Base-by-base conservation (phyloP, 2,888 invertebrate genomes). In the Noctua janthe region DNA sequence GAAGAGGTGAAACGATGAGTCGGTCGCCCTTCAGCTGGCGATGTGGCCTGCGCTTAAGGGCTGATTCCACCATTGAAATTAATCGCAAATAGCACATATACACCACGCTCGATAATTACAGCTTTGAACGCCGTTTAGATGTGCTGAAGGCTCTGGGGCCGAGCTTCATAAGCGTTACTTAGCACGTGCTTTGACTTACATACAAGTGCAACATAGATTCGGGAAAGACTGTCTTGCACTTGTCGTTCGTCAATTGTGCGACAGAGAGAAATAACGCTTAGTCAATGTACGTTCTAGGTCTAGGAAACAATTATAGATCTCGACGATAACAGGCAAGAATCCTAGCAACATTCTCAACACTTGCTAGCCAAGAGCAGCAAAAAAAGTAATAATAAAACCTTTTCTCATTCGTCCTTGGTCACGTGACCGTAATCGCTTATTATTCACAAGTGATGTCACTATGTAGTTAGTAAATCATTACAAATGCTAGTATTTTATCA, bases 401-500 rank as follows among this genome's bases (percentile, higher is more conserved):
- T 39, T 23, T 75, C 15, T 39, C 13, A 62, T 49, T 20, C 62
- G 77, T 15, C 20, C 49, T 62, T 76, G 76, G 3, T 29, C n/a
- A 51, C 62, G 29, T 73, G 75, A 75, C 39, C 20, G 51, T 51
- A 75, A 11, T 39, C 17, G 8, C 8, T 39, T 51, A 20, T 15
- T n/a, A 71, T 51, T 54, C n/a, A 75, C 51, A 6, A 8, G 15
- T 75, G 74, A 75, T 6, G 74, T 75, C 74, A 39, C 5, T 51
- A 6, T 39, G 39, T 29, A 51, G 51, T 74, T 62, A 62, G 54
- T 49, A 64, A 64, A 51, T 39, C 20, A 75, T 71, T 71, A 10
- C 11, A 43, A 43, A 59, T 29, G 72, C 51, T 43, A 43, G 74
- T 20, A 6, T 15, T 39, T 51, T 39, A 71, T 74, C 51, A 75